Evolutionary conservation across 2,797 vertebrate genomes (phyloP).

Genomic region (Anas capensis): DNA sequence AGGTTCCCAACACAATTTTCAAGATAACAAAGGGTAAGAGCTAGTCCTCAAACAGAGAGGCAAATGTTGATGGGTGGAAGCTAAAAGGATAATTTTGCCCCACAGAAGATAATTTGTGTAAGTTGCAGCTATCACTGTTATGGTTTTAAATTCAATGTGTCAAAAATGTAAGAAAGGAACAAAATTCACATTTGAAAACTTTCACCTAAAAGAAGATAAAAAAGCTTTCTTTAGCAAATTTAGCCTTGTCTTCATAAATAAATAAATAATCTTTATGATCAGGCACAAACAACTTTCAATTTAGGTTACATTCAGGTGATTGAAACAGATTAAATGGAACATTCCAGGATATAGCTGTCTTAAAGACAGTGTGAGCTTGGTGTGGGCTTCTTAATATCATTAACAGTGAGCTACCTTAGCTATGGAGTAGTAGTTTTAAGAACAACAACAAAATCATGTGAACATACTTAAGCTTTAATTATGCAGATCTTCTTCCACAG

Average conservation of each 20-base stretch:
- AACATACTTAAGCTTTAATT: neutral
- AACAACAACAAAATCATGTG: neutral
- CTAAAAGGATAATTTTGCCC: slow-evolving; percentile 17
- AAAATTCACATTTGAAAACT: slow-evolving; percentile 7
- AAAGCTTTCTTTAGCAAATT: neutral
- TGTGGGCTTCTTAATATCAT: neutral
- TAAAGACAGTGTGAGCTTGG: neutral
- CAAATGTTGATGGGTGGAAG: slow-evolving; percentile 45
- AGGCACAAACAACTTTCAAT: neutral
- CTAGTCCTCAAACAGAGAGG: slow-evolving; percentile 35
- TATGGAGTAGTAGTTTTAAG: neutral
- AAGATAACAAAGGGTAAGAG: slow-evolving; percentile 61
- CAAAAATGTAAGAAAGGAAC: slow-evolving; percentile 8
- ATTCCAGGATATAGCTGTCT: neutral
- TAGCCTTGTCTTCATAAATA: neutral
- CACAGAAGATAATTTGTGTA: slow-evolving; percentile 17
- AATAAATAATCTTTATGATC: neutral
- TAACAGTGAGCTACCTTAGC: neutral
- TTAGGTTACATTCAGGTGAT: neutral
- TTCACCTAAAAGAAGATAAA: neutral
- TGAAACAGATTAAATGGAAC: neutral
- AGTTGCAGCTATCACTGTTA: neutral
- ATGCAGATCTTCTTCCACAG: neutral
- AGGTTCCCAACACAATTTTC: slow-evolving; percentile 56
- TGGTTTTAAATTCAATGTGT: slow-evolving; percentile 18